Evolutionary conservation across 2,797 vertebrate species (phyloP), one percentile per base, ranked within the genome.

Genomic region (Falco concolor): DNA sequence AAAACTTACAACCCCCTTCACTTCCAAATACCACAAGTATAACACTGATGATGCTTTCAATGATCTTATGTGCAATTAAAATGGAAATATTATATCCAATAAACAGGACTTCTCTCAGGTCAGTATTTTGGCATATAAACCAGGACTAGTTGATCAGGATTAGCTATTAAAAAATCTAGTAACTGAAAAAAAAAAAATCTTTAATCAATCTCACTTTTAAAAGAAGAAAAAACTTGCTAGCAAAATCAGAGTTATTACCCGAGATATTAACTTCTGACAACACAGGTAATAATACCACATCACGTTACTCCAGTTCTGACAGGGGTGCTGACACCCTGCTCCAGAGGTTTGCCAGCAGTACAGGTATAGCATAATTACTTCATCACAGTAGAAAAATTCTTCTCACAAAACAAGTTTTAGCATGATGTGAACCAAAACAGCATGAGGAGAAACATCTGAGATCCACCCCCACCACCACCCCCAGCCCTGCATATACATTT

Each of bases 261-360:
- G 18, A 44, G 42, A 44, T 44, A 44, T 9, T 90, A 93, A 79
- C 86, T 96, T 98, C 89, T 98, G 97, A 96, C 98, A 99, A 97
- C 97, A 98, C 70, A 98, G 95, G 67, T 98, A 98, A 85, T 94
- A 93, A 87, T 84, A 93, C 96, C 98, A 97, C 89, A 98, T 96
- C 96, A 94, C 91, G 61, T 93, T 95, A 76, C 93, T 95, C 65
- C 92, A 87, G 49, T 86, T 93, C 68, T 96, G 96, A 95, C 96
- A 96, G 85, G 59, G 91, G 92, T 82, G 50, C 94, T 90, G 69
- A 88, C 86, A 89, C 84, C 64, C 56, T 69, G 64, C 49, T 97
- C 95, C 84, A 81, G 89, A 88, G 72, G 68, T 40, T 80, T 93
- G 79, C 91, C 96, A 68, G 63, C 96, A 96, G 90, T 90, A 96